phyloP scores from a whole-genome alignment of 2,113 vertebrate genomes.

The Smithornis capensis region DNA sequence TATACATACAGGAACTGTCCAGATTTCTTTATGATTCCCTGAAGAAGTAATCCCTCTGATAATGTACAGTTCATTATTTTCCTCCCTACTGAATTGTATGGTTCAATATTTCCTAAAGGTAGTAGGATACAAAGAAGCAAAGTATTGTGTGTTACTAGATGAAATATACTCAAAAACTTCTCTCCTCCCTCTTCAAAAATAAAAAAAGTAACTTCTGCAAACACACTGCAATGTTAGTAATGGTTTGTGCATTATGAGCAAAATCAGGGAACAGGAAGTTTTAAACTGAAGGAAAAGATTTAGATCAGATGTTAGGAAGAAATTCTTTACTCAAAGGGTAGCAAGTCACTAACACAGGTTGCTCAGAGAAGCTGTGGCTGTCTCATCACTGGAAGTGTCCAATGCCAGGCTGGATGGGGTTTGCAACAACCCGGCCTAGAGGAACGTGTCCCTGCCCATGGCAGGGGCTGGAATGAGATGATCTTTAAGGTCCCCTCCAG shows the following conservation, averaged over 20 bases:
- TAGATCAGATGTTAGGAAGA: neutral
- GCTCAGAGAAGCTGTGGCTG: neutral
- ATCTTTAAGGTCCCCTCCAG: neutral
- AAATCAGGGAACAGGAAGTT: neutral
- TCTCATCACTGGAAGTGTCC: neutral
- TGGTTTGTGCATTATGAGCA: neutral
- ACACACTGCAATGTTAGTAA: neutral
- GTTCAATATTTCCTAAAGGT: neutral
- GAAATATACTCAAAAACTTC: neutral
- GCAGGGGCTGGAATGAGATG: rapidly evolving
- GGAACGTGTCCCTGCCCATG: neutral
- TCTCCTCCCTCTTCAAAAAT: no score
- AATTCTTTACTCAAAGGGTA: neutral
- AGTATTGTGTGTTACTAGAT: neutral
- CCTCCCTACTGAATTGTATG: neutral
- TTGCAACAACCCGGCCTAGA: rapidly evolving
- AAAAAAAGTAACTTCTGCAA: neutral
- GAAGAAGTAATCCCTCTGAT: neutral
- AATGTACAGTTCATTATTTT: neutral
- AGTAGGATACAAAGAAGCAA: neutral
- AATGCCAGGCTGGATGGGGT: rapidly evolving
- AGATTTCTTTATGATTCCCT: neutral
- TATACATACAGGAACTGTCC: neutral
- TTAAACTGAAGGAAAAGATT: neutral
- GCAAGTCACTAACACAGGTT: neutral